Conservation (phyloP, 2,113 vertebrate species). For the Hipposideros armiger region DNA sequence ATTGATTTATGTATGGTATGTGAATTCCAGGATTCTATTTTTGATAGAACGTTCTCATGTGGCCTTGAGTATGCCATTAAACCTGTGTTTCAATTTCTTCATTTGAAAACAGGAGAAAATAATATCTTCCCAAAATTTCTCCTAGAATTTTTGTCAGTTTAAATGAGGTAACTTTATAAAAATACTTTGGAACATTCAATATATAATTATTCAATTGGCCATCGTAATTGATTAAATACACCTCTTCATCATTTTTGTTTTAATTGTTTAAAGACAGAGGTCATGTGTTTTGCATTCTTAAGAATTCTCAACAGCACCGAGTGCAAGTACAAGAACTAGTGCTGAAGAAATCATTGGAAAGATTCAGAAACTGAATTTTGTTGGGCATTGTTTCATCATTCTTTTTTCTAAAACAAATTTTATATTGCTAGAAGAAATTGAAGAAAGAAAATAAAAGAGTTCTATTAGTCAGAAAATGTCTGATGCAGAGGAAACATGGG, state of each 20-base stretch:
- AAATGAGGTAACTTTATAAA: not conserved
- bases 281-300: not conserved
- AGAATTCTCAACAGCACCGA: not conserved
- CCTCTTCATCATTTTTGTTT: not conserved
- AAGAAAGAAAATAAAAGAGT: not conserved
- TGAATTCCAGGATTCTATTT: not conserved
- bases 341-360: not conserved
- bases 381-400: not conserved
- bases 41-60: not conserved
- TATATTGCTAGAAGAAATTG: not conserved
- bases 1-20: not conserved
- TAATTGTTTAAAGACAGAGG: not conserved
- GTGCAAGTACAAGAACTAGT: not conserved
- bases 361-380: conserved; percentile 9
- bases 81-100: not conserved
- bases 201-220: not conserved
- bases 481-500: not conserved
- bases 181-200: not conserved
- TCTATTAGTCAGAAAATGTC: not conserved
- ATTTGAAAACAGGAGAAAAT: not conserved
- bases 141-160: not conserved
- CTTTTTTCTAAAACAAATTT: not conserved
- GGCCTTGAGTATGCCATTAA: not conserved
- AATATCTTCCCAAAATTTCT: not conserved
- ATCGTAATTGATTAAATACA: not conserved